phyloP scores from a whole-genome alignment of 2,888 invertebrate genomes.

The Mechanitis messenoides region DNA sequence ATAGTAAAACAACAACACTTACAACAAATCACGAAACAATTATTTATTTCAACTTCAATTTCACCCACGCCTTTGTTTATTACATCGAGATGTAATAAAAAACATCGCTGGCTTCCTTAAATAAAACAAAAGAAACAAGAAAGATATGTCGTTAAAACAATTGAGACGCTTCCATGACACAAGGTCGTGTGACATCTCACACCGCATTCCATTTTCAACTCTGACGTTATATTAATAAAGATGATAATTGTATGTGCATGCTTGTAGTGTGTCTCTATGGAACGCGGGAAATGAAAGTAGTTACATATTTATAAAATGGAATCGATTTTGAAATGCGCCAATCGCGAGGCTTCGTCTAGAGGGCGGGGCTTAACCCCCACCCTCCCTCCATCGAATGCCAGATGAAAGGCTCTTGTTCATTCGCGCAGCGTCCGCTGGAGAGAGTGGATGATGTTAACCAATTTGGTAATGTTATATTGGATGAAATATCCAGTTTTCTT shows the following conservation, averaged over 20 bases:
- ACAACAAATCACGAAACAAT: conserved; percentile 38
- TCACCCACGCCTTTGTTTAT: conserved; percentile 69
- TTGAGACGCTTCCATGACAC: conserved; percentile 49
- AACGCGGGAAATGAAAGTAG: conserved; percentile 56
- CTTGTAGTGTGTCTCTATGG: conserved; percentile 31
- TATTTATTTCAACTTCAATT: conserved; percentile 73
- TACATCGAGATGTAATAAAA: conserved; percentile 50
- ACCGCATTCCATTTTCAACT: conserved; percentile 36
- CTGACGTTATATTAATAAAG: conserved; percentile 27
- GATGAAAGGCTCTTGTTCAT: conserved; percentile 69
- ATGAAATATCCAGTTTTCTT: too few species aligned
- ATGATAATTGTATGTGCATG: conserved; percentile 24
- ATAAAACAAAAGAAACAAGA: conserved; percentile 74
- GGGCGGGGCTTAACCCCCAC: conserved; percentile 58
- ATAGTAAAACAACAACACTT: too few species aligned
- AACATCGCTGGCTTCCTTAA: conserved; percentile 58
- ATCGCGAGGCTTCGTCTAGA: conserved; percentile 56
- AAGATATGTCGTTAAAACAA: conserved; percentile 75
- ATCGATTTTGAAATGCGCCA: conserved; percentile 76
- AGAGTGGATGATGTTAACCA: conserved; percentile 35
- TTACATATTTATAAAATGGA: conserved; percentile 77
- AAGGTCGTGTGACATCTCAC: conserved; percentile 43
- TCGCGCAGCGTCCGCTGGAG: conserved; percentile 56
- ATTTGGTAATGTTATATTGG: too few species aligned
- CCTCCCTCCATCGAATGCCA: conserved; percentile 63